Evolutionary conservation across 92 coral and sea anemone genomes (phyloP).

Genomic region (Scolanthus callimorphus): DNA sequence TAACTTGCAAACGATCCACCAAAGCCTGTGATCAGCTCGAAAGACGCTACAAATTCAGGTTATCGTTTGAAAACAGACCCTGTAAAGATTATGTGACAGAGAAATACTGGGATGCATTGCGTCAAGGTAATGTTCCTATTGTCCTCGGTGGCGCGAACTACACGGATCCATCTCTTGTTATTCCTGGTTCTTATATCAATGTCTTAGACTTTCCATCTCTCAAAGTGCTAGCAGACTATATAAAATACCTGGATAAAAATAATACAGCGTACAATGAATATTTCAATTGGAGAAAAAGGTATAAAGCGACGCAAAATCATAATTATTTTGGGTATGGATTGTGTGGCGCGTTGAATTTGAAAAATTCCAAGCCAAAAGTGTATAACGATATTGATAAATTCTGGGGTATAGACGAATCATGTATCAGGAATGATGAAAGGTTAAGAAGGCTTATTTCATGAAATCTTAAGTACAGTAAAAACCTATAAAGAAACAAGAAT

Average conservation of each 20-base stretch:
- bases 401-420: not conserved
- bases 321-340: not conserved
- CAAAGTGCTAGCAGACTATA: slow-evolving; percentile 54
- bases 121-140: slow-evolving; percentile 61
- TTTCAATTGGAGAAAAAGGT: slow-evolving; percentile 68
- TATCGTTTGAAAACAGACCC: slow-evolving; percentile 75
- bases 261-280: slow-evolving; percentile 81
- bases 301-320: not conserved
- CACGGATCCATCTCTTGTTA: slow-evolving; percentile 34
- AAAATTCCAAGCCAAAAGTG: slow-evolving; percentile 2
- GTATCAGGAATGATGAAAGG: not conserved
- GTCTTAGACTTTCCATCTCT: slow-evolving; percentile 67
- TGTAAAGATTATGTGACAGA: slow-evolving; percentile 87
- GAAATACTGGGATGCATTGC: slow-evolving; percentile 81
- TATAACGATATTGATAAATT: not conserved
- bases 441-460: no score
- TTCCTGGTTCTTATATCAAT: slow-evolving; percentile 92
- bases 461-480: no score
- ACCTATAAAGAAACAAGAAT: no score
- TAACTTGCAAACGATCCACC: slow-evolving; percentile 2
- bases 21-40: slow-evolving; percentile 28
- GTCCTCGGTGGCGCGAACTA: slow-evolving; percentile 85
- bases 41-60: slow-evolving; percentile 64
- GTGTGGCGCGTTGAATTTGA: slow-evolving; percentile 1
- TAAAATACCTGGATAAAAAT: slow-evolving; percentile 53